Percentiles rank a stretch among this genome's conserved stretches.
Evolutionary conservation across 2,888 invertebrate species (phyloP).

Genomic region (Zonitis immaculata): DNA sequence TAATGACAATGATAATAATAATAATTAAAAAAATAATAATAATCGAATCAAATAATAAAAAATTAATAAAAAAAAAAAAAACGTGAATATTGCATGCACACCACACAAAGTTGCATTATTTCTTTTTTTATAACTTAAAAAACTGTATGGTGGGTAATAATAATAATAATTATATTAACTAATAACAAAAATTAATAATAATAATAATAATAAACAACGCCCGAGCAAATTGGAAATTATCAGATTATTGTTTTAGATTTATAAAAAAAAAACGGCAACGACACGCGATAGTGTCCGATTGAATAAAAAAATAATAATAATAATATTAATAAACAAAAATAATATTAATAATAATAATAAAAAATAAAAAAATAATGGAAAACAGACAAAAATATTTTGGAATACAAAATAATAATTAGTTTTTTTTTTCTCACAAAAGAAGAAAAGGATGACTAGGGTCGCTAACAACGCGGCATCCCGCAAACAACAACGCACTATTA

Average conservation of each 20-base stretch:
- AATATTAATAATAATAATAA: too few species aligned
- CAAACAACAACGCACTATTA: conserved; percentile 49
- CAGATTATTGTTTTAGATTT: conserved; percentile 16
- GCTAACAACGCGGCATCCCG: conserved; percentile 50
- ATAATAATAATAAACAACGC: conserved; percentile 41
- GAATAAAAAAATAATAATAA: conserved; percentile 26
- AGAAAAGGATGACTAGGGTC: conserved; percentile 48
- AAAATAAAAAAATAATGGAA: conserved; percentile 8
- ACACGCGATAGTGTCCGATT: conserved; percentile 39
- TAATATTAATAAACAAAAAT: too few species aligned
- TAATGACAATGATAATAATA: conserved; percentile 22
- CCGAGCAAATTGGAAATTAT: conserved; percentile 27
- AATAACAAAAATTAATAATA: conserved; percentile 34
- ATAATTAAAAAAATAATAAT: conserved; percentile 34
- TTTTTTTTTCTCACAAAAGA: conserved; percentile 15
- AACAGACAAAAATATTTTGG: conserved; percentile 19
- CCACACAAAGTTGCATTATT: conserved; percentile 38
- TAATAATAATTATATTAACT: conserved; percentile 37
- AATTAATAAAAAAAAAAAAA: conserved; percentile 23
- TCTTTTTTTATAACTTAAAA: conserved; percentile 31
- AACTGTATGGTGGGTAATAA: conserved; percentile 32
- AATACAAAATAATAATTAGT: conserved; percentile 26
- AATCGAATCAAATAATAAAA: conserved; percentile 27
- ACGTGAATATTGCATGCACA: conserved; percentile 47
- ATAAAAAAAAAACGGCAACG: conserved; percentile 38